Base-by-base conservation (phyloP, 64 coral and sea anemone genomes). In the Acropora tenuis region DNA sequence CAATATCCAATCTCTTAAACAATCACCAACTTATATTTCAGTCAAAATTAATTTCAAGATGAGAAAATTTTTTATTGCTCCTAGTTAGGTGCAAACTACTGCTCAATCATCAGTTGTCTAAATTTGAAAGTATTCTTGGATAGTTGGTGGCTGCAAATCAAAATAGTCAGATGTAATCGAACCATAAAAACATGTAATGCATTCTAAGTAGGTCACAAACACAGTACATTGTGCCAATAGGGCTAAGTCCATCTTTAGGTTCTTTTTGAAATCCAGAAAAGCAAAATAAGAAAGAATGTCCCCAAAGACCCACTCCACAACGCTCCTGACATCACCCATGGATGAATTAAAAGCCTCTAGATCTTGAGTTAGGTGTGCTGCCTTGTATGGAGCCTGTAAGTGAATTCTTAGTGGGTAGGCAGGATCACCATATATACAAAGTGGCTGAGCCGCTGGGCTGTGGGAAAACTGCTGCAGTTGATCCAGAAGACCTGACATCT, bases 41-140 rank as follows among this genome's bases (percentile, higher is more conserved):
- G 76, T 47, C 76, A 78, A 78, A 78, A 78, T 78, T 78, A 78
- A 78, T 49, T 78, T 78, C 76, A 78, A 78, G 76, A 78, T 78
- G 47, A 78, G 76, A 78, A 78, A 78, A 19, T 1, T 69, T 69
- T 69, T 69, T 19, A 16, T 1, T 69, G 66, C 66, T 1, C 11
- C 66, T 69, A 69, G 0, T 69, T 69, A 69, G 66, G 66, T 69
- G 66, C 66, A 69, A 69, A 69, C 66, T 69, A 69, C 66, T 69
- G 66, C 66, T 69, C 66, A 13, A 69, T 69, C 13, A 69, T 69
- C 52, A 55, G 66, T 69, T 69, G 11, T 19, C n/a, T 69, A 69
- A 69, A 69, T 17, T 19, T 69, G 66, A 69, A 69, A 69, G 66
- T 69, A 69, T 1, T 69, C 66, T 13, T 69, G 66, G 66, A 69